A percentile compares a stretch with the other conserved stretches of the same genome.
Evolutionary conservation across 1,140 invertebrate genomes (phyloP).

Genomic region (Drosophila biarmipes): DNA sequence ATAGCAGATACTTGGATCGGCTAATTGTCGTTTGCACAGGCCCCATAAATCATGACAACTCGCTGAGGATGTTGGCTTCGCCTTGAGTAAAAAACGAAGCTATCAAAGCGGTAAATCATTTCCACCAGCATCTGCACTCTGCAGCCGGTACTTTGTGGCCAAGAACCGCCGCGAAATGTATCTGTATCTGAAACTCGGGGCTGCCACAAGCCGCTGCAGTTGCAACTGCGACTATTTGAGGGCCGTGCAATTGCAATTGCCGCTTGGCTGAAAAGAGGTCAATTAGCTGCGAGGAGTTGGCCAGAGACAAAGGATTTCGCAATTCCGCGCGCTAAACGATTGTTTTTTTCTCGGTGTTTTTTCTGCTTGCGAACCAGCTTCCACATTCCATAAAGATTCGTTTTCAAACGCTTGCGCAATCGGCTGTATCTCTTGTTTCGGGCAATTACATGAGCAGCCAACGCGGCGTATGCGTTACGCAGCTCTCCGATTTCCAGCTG

Average conservation of each 20-base stretch:
- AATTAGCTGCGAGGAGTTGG: conserved; percentile 66
- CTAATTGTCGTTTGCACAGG: conserved; percentile 71
- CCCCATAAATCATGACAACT: conserved; percentile 76
- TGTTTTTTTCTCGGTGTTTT: conserved; percentile 7
- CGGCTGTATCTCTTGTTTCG: conserved; percentile 28
- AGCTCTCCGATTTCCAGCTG: conserved; percentile 9
- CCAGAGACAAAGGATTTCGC: conserved; percentile 48
- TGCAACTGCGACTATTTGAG: conserved; percentile 44
- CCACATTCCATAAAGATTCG: conserved; percentile 54
- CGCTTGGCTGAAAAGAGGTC: conserved; percentile 80
- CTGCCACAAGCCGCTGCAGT: conserved; percentile 33
- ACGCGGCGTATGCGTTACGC: conserved; percentile 48
- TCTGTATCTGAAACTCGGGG: conserved; percentile 43
- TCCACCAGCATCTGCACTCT: conserved; percentile 41
- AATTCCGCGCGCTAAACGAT: conserved; percentile 36
- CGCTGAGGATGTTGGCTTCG: conserved; percentile 64
- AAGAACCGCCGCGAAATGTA: conserved; percentile 52
- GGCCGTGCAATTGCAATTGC: conserved; percentile 80
- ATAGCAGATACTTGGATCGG: conserved; percentile 63
- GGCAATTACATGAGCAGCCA: conserved; percentile 43
- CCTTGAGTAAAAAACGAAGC: conserved; percentile 61
- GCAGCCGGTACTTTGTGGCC: conserved; percentile 34
- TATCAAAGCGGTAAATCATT: conserved; percentile 64
- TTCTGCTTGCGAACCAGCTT: conserved; percentile 15
- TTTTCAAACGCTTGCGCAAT: conserved; percentile 39